A percentile compares a stretch with the other conserved stretches of the same genome.
phyloP scores from a whole-genome alignment of 2,797 vertebrate genomes.

The Rhabdophis nuchalis region DNA sequence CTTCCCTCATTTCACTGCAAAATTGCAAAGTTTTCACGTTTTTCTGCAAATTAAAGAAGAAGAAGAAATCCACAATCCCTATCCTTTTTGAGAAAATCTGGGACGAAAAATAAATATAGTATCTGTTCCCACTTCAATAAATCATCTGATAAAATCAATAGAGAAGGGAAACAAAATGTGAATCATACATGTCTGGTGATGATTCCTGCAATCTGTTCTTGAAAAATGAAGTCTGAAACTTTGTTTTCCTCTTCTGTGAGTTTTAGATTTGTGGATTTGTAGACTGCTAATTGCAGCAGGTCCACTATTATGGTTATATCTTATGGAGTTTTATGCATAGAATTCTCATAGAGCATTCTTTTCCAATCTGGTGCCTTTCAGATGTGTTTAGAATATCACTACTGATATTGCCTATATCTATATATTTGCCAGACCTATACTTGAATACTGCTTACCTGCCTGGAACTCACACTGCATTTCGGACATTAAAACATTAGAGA shows the following conservation, averaged over 20 bases:
- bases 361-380: neutral
- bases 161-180: neutral
- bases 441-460: too few species aligned
- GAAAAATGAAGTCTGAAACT: neutral
- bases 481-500: too few species aligned
- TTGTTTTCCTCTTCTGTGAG: conserved; percentile 4
- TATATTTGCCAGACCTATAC: too few species aligned
- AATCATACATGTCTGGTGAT: neutral
- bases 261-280: conserved; percentile 21
- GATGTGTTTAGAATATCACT: neutral
- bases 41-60: neutral
- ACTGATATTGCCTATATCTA: neutral
- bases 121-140: neutral
- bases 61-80: neutral
- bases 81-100: neutral
- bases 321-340: neutral
- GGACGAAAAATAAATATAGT: neutral
- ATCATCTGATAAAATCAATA: neutral
- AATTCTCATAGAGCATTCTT: neutral
- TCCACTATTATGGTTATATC: neutral
- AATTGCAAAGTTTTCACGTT: neutral
- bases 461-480: too few species aligned
- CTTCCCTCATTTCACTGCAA: neutral
- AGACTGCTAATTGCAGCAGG: conserved; percentile 18
- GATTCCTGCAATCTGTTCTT: neutral